A percentile compares a stretch with the other conserved stretches of the same genome.
These are phyloP conservation scores for Norana najaformis DNA, from an alignment of 2,888 invertebrate genomes.

Conservation along the genomic window DNA sequence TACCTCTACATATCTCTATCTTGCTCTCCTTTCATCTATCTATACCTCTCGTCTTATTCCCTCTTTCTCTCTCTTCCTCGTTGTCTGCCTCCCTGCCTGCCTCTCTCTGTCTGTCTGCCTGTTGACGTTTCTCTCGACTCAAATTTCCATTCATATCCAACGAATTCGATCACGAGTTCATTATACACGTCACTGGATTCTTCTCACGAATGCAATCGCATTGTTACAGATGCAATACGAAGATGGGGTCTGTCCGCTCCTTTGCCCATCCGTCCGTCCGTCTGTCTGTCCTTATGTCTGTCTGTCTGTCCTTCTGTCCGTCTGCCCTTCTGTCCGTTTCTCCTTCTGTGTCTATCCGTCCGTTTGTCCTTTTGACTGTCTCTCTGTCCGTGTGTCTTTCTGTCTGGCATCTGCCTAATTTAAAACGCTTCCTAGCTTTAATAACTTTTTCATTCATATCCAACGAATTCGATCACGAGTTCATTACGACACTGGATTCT, in stretches of 20 bases:
- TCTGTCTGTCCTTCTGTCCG: neutral
- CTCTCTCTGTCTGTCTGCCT: too few relatives aligned
- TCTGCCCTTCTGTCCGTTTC: neutral
- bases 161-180: neutral
- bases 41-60: neutral
- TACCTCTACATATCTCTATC: neutral
- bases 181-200: neutral
- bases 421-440: neutral
- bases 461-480: too few relatives aligned
- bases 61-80: too few relatives aligned
- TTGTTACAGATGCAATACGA: neutral
- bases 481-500: too few relatives aligned
- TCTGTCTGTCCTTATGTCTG: too few relatives aligned
- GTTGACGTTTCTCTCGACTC: too few relatives aligned
- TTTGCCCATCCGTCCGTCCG: too few relatives aligned
- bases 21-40: neutral
- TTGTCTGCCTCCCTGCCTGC: too few relatives aligned
- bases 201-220: neutral
- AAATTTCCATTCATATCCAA: neutral
- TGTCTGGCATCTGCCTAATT: too few relatives aligned
- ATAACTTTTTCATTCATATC: too few relatives aligned
- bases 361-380: neutral
- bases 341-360: neutral
- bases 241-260: neutral
- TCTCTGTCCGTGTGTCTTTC: too few relatives aligned